Conservation (phyloP, 1,140 invertebrate genomes). For the Procambarus clarkii region DNA sequence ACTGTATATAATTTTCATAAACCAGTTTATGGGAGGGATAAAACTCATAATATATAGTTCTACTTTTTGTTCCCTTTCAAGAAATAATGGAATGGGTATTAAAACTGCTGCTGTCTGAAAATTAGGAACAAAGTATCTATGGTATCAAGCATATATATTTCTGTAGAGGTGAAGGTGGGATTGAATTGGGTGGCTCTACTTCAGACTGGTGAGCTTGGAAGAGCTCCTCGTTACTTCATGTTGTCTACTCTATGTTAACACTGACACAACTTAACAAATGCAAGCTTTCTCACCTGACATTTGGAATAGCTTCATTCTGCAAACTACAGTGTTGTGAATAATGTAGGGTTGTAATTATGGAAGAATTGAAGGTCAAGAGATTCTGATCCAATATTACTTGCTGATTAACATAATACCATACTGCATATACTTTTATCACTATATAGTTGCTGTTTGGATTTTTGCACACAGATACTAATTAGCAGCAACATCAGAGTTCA, state of each 20-base stretch:
- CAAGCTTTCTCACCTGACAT: not conserved
- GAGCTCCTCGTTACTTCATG: not conserved
- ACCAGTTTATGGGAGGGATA: not conserved
- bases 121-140: not conserved
- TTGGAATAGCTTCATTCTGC: not conserved
- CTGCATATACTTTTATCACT: not conserved
- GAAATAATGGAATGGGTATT: not conserved
- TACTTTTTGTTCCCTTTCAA: not conserved
- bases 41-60: not conserved
- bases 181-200: not conserved
- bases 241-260: not conserved
- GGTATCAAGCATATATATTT: not conserved
- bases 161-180: not conserved
- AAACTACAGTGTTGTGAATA: not conserved
- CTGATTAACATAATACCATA: too few species aligned
- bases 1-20: not conserved
- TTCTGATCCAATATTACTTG: not conserved
- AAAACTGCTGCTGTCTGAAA: not conserved
- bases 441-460: not conserved
- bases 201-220: not conserved
- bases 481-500: not conserved
- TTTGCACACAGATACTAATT: not conserved
- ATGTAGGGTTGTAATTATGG: not conserved
- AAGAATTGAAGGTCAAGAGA: not conserved
- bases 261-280: not conserved